Conservation (phyloP, 2,888 invertebrate species). For the Andrena praecox region DNA sequence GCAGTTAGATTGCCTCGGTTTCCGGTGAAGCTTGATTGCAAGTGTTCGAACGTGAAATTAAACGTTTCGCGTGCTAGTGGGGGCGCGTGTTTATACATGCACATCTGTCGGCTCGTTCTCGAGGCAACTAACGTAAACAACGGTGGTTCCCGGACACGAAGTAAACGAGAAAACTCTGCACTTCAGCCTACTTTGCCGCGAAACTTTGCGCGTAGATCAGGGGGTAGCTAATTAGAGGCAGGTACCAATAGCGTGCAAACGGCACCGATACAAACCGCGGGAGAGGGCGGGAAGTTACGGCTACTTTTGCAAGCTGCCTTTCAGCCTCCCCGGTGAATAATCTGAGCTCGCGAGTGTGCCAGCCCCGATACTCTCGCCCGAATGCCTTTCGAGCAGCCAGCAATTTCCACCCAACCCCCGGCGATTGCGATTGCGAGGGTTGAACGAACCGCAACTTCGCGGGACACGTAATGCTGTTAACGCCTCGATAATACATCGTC, state of each 20-base stretch:
- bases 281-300: background rate
- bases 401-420: slow-evolving; percentile 21
- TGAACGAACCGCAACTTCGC: slow-evolving; percentile 67
- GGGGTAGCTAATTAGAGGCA: slow-evolving; percentile 4
- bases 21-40: no score
- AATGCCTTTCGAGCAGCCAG: slow-evolving; percentile 15
- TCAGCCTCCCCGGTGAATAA: slow-evolving; percentile 9
- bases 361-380: slow-evolving; percentile 4
- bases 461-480: slow-evolving; percentile 64
- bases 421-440: slow-evolving; percentile 46
- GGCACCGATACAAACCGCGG: background rate
- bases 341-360: background rate
- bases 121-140: slow-evolving; percentile 48
- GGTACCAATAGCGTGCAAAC: background rate
- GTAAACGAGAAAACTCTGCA: slow-evolving; percentile 24
- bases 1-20: no score
- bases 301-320: background rate
- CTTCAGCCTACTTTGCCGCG: background rate
- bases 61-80: no score
- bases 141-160: slow-evolving; percentile 28
- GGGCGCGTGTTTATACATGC: slow-evolving; percentile 40
- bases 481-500: slow-evolving; percentile 62
- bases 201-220: background rate
- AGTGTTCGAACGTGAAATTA: no score
- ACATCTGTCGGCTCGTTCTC: slow-evolving; percentile 63